A percentile compares a stretch with the other conserved stretches of the same genome.
phyloP scores from a whole-genome alignment of 1,140 invertebrate genomes.

The Pseudomyrmex concolor region DNA sequence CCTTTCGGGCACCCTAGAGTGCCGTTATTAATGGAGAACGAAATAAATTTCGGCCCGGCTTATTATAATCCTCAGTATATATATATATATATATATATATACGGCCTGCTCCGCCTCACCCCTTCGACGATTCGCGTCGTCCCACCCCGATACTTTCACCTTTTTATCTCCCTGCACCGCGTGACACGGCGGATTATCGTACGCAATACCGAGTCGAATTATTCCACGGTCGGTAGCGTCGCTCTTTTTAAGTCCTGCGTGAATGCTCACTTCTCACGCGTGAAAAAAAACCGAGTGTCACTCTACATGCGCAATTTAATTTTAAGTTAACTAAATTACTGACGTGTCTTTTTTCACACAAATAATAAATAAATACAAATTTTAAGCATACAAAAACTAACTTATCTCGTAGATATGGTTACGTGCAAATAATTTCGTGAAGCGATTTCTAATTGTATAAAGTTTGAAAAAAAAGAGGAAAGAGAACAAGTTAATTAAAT shows the following conservation, averaged over 20 bases:
- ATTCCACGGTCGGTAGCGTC: conserved; percentile 22
- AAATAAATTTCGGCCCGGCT: conserved; percentile 73
- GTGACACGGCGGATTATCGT: conserved; percentile 67
- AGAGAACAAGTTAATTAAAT: neutral
- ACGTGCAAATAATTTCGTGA: neutral
- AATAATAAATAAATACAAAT: no score
- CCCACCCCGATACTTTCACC: conserved; percentile 10
- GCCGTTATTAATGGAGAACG: conserved; percentile 70
- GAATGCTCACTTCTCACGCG: conserved; percentile 64
- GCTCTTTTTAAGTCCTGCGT: conserved; percentile 46
- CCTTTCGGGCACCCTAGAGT: conserved; percentile 41
- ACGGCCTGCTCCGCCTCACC: conserved; percentile 28
- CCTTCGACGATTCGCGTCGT: conserved; percentile 19
- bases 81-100: conserved; percentile 42
- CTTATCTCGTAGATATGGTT: neutral
- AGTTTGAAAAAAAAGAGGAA: neutral
- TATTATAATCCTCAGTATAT: conserved; percentile 68
- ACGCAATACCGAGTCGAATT: conserved; percentile 61
- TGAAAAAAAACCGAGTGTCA: neutral
- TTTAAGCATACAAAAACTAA: neutral
- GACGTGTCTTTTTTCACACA: no score
- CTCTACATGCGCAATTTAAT: neutral
- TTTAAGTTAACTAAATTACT: no score
- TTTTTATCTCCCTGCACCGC: conserved; percentile 5
- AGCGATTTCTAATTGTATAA: neutral